phyloP scores from a whole-genome alignment of 2,113 vertebrate genomes.

The Phrynosoma platyrhinos region DNA sequence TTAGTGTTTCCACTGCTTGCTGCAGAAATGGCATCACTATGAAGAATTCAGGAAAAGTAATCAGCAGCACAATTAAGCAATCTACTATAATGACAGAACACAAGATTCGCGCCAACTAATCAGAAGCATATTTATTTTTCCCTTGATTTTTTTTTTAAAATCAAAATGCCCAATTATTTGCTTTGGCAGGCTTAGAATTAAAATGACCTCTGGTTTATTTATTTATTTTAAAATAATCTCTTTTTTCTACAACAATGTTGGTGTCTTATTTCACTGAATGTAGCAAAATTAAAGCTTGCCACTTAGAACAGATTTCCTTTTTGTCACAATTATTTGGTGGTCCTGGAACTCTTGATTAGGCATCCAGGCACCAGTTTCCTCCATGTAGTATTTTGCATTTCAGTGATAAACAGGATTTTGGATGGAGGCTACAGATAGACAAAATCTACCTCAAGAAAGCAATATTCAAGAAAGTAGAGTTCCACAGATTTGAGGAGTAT shows the following conservation, averaged over 20 bases:
- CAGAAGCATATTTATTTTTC: constrained; percentile 73
- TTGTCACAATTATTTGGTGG: background rate
- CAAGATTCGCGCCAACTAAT: constrained; percentile 74
- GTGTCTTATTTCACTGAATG: constrained; percentile 40
- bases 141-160: constrained; percentile 66
- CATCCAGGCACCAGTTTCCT: background rate
- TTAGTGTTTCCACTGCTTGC: constrained; percentile 68
- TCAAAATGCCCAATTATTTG: constrained; percentile 57
- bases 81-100: constrained; percentile 76
- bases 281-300: constrained; percentile 26
- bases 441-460: background rate
- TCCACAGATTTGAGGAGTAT: too few species aligned
- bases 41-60: constrained; percentile 77
- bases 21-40: constrained; percentile 66
- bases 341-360: background rate
- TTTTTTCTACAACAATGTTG: constrained; percentile 19
- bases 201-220: constrained; percentile 13
- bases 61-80: constrained; percentile 78
- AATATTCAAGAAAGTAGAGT: background rate
- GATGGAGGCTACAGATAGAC: background rate
- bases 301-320: constrained; percentile 23
- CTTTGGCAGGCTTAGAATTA: constrained; percentile 46
- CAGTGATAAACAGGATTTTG: background rate
- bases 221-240: background rate
- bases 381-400: background rate